Base-by-base conservation (phyloP, 2,888 invertebrate genomes). In the Lucinisca nassula region DNA sequence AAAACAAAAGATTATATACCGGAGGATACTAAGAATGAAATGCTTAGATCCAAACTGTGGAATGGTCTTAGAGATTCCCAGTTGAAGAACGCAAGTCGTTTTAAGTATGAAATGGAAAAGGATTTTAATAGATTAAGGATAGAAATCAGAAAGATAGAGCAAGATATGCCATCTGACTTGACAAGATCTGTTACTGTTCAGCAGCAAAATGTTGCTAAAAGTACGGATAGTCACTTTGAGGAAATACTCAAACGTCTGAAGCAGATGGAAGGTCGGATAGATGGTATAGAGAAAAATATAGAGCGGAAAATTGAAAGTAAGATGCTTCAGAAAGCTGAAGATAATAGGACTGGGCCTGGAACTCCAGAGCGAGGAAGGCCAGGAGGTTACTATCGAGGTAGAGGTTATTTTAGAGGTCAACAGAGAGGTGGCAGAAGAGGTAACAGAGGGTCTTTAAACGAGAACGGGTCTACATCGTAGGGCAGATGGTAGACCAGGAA, bases 1-100 rank as follows among this genome's bases (percentile, higher is more conserved):
- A 77, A 82, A 49, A 55, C 80, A 14, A 73, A 30, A 30, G 61
- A 61, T 61, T 61, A 61, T 30, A 30, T 61, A 4, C 30, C 61
- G 27, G 14, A 24, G 21, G 27, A 27, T 4, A 61, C 61, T 3
- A 61, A 61, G 21, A 61, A 30, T 27, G 30, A 61, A 6, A 61
- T 61, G 61, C 17, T 61, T 4, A 61, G 61, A 17, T 61, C 61
- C 3, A 61, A 61, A 8, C 30, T 61, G 8, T 61, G 61, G 61
- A 61, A 30, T 61, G 61, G 61, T 6, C 30, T 61, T 27, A 27
- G 61, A 30, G 61, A 61, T 30, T 17, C 61, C 27, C 61, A 61
- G 30, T 30, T 61, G 8, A 27, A 30, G 17, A 61, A 61, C 27
- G 61, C 61, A 27, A 61, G 61, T 27, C 24, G 24, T 10, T 61